Base-by-base conservation (phyloP, 2,113 vertebrate species). In the Desmodus rotundus region DNA sequence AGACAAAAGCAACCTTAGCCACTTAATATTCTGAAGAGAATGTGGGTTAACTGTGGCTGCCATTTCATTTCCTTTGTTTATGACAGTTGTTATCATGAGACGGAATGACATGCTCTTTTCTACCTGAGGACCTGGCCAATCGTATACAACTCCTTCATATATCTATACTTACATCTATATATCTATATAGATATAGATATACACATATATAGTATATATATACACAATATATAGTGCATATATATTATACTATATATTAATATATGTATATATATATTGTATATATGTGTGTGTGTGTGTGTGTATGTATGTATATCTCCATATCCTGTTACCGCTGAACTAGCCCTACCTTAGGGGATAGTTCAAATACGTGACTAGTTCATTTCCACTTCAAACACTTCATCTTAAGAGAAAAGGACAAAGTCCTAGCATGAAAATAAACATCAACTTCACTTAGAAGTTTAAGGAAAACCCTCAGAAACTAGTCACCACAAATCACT, bases 81-180 rank as follows among this genome's bases (percentile, higher is more conserved):
- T 96, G 47, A 96, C 47, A 94, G 31, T 84, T 84, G 81, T 96
- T 92, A 63, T 87, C 74, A 61, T 36, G 74, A 54, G 65, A 92
- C n/a, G 50, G 87, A 45, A 67, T 97, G 96, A 63, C 68, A 95
- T 95, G 97, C 97, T 76, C 45, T 91, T 96, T 95, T 70, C 50
- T 95, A 63, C 88, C 82, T 96, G 94, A 43, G 24, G 83, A 84
- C 54, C 31, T 95, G 85, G 22, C 3, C 9, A 31, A 28, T 89
- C 72, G 78, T 94, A 94, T 73, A 50, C 7, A 80, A 95, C 61
- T 16, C 26, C 52, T 65, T 80, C 43, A 22, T 24, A 56, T 56
- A 56, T n/a, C n/a, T n/a, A n/a, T n/a, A n/a, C n/a, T n/a, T n/a
- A n/a, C n/a, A n/a, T n/a, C n/a, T n/a, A n/a, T n/a, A n/a, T n/a